A percentile compares a stretch with the other conserved stretches of the same genome.
Conservation (phyloP, 2,113 vertebrate species). For the Prochilodus magdalenae region DNA sequence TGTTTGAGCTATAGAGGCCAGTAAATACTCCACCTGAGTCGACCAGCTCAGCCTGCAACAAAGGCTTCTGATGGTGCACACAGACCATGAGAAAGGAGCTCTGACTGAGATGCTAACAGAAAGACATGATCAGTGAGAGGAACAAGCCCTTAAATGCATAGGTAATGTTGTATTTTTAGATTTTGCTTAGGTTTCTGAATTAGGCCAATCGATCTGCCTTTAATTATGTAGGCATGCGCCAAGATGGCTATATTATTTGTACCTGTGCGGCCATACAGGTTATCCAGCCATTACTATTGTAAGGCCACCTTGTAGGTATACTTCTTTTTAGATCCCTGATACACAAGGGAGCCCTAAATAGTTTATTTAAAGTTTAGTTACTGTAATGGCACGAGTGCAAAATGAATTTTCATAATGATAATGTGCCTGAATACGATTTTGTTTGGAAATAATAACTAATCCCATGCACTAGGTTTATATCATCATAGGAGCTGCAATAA, state of each 20-base stretch:
- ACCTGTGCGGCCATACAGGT: background rate
- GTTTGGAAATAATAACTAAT: no score
- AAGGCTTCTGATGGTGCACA: background rate
- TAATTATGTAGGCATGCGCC: background rate
- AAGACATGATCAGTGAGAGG: no score
- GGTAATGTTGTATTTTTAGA: no score
- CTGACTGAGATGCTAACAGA: no score
- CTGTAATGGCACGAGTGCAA: no score
- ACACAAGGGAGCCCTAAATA: background rate
- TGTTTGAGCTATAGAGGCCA: background rate
- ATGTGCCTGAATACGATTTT: no score
- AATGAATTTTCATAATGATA: no score
- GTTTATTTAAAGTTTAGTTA: no score
- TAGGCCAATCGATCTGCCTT: background rate
- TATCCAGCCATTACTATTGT: constrained; percentile 13
- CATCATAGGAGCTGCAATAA: no score
- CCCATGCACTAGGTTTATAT: no score
- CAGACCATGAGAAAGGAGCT: background rate
- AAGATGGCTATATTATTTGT: background rate
- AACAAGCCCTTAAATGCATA: no score
- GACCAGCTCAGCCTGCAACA: background rate
- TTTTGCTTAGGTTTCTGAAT: background rate
- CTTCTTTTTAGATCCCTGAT: background rate
- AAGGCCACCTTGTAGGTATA: no score
- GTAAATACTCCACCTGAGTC: background rate